Evolutionary conservation across 2,797 vertebrate genomes (phyloP).

Genomic region (Brachyalestes nurse): DNA sequence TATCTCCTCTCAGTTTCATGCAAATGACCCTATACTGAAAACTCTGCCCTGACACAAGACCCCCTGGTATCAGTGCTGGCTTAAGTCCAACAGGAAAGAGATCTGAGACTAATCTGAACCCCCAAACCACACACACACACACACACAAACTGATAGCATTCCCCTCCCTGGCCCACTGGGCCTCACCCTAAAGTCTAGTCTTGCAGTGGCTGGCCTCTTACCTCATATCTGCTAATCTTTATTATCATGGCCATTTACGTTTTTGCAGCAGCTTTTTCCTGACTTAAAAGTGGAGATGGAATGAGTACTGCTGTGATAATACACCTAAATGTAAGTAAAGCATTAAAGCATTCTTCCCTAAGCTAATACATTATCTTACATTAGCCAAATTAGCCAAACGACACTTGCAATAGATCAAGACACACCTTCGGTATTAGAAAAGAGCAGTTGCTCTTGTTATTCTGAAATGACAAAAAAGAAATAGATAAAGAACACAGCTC

Average conservation of each 20-base stretch:
- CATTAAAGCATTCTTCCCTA: no score
- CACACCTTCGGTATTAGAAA: no score
- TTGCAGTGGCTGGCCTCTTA: constrained; percentile 65
- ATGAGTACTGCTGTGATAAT: not conserved
- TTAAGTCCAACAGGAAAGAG: constrained; percentile 47
- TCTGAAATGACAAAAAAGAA: no score
- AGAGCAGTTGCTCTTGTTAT: no score
- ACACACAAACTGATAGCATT: constrained; percentile 37
- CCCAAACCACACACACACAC: constrained; percentile 26
- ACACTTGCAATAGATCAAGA: no score
- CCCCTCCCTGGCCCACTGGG: not conserved
- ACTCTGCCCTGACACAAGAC: constrained; percentile 41
- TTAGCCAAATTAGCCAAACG: no score
- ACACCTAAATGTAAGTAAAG: no score
- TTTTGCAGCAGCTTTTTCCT: constrained; percentile 70
- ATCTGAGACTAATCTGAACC: constrained; percentile 47
- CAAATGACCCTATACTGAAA: constrained; percentile 46
- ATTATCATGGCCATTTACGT: constrained; percentile 60
- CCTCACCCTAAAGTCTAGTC: constrained; percentile 61
- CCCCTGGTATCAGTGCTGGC: constrained; percentile 13
- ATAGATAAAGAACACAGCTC: no score
- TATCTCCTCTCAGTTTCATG: constrained; percentile 37
- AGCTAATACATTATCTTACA: no score
- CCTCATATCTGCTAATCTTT: constrained; percentile 70
- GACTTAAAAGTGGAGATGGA: constrained; percentile 64